Evolutionary conservation across 1,140 invertebrate species (phyloP).

Genomic region (Heliothis subflexa): DNA sequence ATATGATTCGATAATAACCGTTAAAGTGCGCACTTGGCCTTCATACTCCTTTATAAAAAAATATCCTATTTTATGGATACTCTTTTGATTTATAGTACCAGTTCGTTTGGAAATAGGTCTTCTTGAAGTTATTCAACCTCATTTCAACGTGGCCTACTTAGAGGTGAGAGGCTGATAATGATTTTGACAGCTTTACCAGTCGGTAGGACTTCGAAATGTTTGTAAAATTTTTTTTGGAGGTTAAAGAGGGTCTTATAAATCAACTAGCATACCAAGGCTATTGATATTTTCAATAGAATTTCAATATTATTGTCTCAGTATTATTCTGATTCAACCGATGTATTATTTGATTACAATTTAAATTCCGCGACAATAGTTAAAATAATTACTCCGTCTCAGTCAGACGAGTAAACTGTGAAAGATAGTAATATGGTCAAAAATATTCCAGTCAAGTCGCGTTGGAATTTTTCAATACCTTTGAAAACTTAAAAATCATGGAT

Average conservation of each 20-base stretch:
- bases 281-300: no score
- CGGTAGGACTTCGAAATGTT: background rate
- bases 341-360: no score
- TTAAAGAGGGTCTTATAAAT: background rate
- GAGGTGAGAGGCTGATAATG: conserved; percentile 17
- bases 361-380: no score
- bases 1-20: conserved; percentile 4
- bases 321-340: no score
- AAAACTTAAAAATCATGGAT: no score
- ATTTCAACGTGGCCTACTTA: conserved; percentile 2
- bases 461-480: no score
- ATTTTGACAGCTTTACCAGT: conserved; percentile 12
- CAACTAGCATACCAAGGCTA: background rate
- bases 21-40: conserved; percentile 27
- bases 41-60: background rate
- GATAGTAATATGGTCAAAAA: no score
- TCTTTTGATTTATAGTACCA: conserved; percentile 33
- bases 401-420: no score
- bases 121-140: conserved; percentile 34
- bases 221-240: background rate
- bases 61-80: conserved; percentile 26
- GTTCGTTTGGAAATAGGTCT: conserved; percentile 39
- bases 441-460: no score
- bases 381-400: no score
- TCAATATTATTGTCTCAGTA: no score